Conservation (phyloP, 2,888 invertebrate genomes). For the Stenoptilia bipunctidactyla region DNA sequence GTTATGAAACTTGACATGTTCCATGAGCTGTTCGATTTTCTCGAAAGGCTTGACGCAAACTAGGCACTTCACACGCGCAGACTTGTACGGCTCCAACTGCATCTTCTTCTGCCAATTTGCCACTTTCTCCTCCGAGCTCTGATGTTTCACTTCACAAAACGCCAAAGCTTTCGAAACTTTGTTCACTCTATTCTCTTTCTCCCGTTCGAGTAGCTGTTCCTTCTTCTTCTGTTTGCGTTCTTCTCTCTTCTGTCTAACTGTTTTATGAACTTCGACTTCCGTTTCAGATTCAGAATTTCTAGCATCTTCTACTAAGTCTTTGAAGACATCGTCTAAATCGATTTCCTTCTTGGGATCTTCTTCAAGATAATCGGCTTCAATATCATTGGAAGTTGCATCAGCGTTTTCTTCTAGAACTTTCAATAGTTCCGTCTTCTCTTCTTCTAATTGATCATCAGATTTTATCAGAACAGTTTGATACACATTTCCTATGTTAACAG, state of each 20-base stretch:
- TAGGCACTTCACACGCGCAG: neutral
- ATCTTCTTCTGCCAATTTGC: neutral
- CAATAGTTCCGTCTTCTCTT: neutral
- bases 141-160: neutral
- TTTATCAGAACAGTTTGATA: too few relatives aligned
- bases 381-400: neutral
- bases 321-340: constrained; percentile 14
- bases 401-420: neutral
- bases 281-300: neutral
- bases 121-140: neutral
- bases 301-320: constrained; percentile 9
- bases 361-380: neutral
- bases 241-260: neutral
- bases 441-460: neutral
- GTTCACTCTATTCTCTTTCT: neutral
- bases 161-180: neutral
- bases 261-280: neutral
- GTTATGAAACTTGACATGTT: neutral
- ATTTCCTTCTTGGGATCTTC: constrained; percentile 2
- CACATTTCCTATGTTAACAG: too few relatives aligned
- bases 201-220: neutral
- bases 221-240: neutral
- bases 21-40: neutral
- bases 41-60: neutral
- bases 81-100: neutral